These are phyloP conservation scores for Himalopsyche japonica DNA, from an alignment of 2,888 invertebrate species.

Conservation along the genomic window DNA sequence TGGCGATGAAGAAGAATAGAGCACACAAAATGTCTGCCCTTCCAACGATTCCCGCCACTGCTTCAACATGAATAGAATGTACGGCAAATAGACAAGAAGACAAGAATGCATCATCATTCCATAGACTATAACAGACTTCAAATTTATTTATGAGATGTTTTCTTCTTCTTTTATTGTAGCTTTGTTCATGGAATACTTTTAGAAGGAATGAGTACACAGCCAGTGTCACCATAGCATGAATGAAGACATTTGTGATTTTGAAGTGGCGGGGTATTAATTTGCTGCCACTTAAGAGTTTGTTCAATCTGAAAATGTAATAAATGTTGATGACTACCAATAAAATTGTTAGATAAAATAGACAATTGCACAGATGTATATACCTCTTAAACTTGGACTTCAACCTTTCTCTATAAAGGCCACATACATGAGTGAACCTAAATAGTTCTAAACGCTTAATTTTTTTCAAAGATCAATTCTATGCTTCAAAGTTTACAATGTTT, in stretches of 20 bases:
- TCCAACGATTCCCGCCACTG: slow-evolving; percentile 90
- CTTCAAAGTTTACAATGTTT: no score
- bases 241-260: slow-evolving; percentile 64
- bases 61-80: slow-evolving; percentile 93
- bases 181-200: slow-evolving; percentile 48
- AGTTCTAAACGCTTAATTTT: no score
- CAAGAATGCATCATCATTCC: slow-evolving; percentile 60
- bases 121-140: background rate
- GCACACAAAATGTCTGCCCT: slow-evolving; percentile 88
- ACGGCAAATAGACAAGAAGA: slow-evolving; percentile 80
- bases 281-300: no score
- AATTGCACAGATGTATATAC: no score
- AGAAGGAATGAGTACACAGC: slow-evolving; percentile 58
- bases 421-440: no score
- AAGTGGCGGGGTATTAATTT: no score
- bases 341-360: no score
- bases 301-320: no score
- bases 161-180: slow-evolving; percentile 9
- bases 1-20: slow-evolving; percentile 72
- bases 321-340: no score
- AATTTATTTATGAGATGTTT: background rate
- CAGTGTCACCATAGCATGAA: slow-evolving; percentile 68
- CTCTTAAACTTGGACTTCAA: no score
- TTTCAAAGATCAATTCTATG: no score
- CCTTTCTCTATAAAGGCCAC: no score